These are phyloP conservation scores for Scartelaos histophorus DNA, from an alignment of 2,113 vertebrate species.

Conservation along the genomic window DNA sequence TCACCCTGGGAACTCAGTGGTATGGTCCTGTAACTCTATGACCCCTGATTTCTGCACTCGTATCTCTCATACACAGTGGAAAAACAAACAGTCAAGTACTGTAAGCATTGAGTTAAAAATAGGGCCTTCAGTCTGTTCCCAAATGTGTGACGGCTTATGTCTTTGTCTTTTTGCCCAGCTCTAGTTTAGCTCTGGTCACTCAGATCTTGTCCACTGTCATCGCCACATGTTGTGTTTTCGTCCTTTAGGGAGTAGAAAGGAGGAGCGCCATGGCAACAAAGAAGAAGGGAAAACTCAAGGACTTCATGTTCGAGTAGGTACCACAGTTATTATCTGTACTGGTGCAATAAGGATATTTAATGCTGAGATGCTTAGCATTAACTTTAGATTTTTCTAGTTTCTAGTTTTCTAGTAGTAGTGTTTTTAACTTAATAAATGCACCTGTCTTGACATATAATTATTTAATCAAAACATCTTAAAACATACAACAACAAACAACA, in stretches of 20 bases:
- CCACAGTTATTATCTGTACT: conserved; percentile 4
- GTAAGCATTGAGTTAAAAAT: conserved; percentile 24
- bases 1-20: conserved; percentile 73
- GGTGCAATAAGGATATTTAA: neutral
- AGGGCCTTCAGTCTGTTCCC: conserved; percentile 20
- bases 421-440: too few species aligned
- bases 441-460: neutral
- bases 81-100: conserved; percentile 28
- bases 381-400: neutral
- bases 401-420: too few species aligned
- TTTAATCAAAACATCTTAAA: neutral
- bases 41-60: conserved; percentile 12
- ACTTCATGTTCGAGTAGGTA: conserved; percentile 67
- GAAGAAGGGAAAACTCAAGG: conserved; percentile 54
- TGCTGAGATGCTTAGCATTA: neutral
- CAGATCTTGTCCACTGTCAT: neutral
- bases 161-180: conserved; percentile 22
- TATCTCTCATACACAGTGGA: conserved; percentile 18
- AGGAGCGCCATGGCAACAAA: conserved; percentile 48
- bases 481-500: too few species aligned
- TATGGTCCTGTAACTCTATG: conserved; percentile 41
- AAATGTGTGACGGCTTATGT: conserved; percentile 17
- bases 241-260: conserved; percentile 60
- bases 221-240: conserved; percentile 57
- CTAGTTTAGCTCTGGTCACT: conserved; percentile 12